Evolutionary conservation across 2,113 vertebrate species (phyloP).

Genomic region (Barbus barbus): DNA sequence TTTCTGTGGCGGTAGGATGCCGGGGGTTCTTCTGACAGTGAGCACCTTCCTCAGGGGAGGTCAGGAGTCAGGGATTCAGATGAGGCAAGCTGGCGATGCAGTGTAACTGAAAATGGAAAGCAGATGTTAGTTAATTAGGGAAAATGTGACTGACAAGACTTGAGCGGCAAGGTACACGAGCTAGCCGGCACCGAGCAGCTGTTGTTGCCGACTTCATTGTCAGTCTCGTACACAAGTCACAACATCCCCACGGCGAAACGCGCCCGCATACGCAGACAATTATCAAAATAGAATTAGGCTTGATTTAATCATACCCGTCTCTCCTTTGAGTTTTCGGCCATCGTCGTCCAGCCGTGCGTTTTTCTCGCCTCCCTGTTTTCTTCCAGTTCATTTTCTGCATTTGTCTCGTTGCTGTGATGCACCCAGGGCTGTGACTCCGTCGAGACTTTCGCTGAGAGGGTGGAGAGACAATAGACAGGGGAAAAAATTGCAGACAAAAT

Average conservation of each 20-base stretch:
- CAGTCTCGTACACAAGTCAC: slow-evolving; percentile 91
- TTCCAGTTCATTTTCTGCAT: slow-evolving; percentile 8
- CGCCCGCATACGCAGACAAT: slow-evolving; percentile 70
- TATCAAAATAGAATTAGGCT: slow-evolving; percentile 78
- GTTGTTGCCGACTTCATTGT: slow-evolving; percentile 90
- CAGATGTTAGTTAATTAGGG: slow-evolving; percentile 99
- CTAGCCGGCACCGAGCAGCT: slow-evolving; percentile 92
- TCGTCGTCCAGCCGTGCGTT: not conserved
- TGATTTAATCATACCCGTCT: slow-evolving; percentile 72
- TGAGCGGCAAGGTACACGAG: slow-evolving; percentile 87
- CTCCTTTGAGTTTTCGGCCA: slow-evolving; percentile 49
- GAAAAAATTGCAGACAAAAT: slow-evolving; percentile 9
- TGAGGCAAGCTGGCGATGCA: slow-evolving; percentile 93
- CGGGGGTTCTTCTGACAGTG: slow-evolving; percentile 81
- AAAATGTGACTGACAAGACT: slow-evolving; percentile 99
- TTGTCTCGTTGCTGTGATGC: not conserved
- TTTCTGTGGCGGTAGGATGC: slow-evolving; percentile 60
- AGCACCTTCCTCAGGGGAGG: slow-evolving; percentile 89
- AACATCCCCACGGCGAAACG: slow-evolving; percentile 77
- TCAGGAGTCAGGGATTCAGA: slow-evolving; percentile 94
- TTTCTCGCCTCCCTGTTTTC: slow-evolving; percentile 20
- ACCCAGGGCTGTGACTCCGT: slow-evolving; percentile 21
- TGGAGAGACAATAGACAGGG: slow-evolving; percentile 34
- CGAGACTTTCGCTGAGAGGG: slow-evolving; percentile 28
- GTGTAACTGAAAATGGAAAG: slow-evolving; percentile 95